Conservation (phyloP, 2,888 invertebrate species). For the Cremastobaeus sp. region DNA sequence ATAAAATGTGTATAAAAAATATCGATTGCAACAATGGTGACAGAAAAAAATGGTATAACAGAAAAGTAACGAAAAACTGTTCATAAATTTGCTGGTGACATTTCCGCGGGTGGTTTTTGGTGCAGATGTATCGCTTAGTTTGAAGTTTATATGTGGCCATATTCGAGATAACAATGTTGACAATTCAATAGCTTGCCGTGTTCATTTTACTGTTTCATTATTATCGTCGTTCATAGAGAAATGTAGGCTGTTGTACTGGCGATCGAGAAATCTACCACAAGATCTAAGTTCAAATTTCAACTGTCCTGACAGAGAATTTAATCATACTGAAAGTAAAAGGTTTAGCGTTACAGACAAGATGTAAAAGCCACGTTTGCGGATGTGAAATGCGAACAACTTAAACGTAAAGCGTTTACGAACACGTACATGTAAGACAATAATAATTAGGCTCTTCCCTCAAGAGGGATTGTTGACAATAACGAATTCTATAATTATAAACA, state of each 20-base stretch:
- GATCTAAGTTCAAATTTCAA: constrained; percentile 37
- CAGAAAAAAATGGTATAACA: no score
- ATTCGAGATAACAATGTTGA: no score
- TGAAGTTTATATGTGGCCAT: no score
- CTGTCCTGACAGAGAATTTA: constrained; percentile 31
- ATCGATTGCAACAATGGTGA: no score
- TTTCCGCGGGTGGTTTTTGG: no score
- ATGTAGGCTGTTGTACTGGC: not conserved
- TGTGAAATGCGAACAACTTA: constrained; percentile 15
- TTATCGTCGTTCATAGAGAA: no score
- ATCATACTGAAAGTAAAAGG: constrained; percentile 51
- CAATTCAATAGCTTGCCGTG: no score
- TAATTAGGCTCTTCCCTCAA: constrained; percentile 39
- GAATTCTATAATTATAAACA: constrained; percentile 41
- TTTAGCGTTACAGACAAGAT: constrained; percentile 30
- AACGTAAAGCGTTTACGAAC: constrained; percentile 16
- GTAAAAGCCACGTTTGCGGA: constrained; percentile 34
- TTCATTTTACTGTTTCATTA: no score
- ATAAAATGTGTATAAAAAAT: no score
- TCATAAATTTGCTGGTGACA: no score
- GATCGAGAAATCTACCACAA: constrained; percentile 2
- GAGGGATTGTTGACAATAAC: constrained; percentile 52
- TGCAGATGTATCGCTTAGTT: no score
- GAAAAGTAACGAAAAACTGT: no score
- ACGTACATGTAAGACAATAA: constrained; percentile 53